A percentile compares a stretch with the other conserved stretches of the same genome.
phyloP scores from a whole-genome alignment of 2,113 vertebrate species.

The Piaya cayana region DNA sequence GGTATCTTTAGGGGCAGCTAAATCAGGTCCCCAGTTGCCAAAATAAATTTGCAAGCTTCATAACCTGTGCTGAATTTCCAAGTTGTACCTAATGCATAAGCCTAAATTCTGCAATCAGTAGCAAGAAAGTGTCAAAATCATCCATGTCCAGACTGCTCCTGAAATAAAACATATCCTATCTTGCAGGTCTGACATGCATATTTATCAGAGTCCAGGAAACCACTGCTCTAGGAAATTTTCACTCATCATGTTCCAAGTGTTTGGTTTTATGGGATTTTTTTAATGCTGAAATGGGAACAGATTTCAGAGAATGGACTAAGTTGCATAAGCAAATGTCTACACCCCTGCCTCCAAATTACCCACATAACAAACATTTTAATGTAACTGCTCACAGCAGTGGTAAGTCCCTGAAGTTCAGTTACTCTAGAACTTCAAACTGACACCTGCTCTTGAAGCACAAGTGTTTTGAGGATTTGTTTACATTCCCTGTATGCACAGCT shows the following conservation, averaged over 20 bases:
- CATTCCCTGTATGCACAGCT: not conserved
- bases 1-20: not conserved
- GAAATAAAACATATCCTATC: not conserved
- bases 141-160: not conserved
- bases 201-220: not conserved
- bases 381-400: not conserved
- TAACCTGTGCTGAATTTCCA: not conserved
- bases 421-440: not conserved
- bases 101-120: not conserved
- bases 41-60: not conserved
- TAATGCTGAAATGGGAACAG: not conserved
- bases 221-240: not conserved
- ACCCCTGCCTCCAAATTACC: not conserved
- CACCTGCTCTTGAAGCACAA: not conserved
- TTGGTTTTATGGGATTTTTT: not conserved
- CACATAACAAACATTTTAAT: not conserved
- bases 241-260: not conserved
- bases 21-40: not conserved
- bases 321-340: not conserved
- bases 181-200: not conserved
- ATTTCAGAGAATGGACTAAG: not conserved
- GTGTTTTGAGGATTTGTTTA: not conserved
- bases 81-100: not conserved
- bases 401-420: not conserved
- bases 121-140: not conserved